Conservation (phyloP, 2,797 vertebrate species). For the Rhinophrynus dorsalis region DNA sequence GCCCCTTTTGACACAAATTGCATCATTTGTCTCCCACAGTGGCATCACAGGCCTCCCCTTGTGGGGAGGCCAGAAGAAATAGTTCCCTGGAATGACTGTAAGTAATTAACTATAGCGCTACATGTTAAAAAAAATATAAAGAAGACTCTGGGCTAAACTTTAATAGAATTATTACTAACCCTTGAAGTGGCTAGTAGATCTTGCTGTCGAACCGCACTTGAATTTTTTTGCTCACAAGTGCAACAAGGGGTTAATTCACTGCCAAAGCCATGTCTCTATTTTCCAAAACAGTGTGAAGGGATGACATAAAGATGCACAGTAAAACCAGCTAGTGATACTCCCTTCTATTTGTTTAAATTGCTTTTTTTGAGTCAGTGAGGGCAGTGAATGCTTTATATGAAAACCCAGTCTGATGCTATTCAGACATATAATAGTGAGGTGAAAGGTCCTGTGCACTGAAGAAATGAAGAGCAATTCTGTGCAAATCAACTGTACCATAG, state of each 20-base stretch:
- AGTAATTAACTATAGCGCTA: no score
- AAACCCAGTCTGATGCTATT: conserved; percentile 28
- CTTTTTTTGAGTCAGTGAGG: conserved; percentile 15
- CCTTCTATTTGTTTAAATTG: conserved; percentile 38
- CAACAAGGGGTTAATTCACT: background rate
- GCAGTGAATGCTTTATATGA: conserved; percentile 30
- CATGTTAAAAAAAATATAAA: no score
- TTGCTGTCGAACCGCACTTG: background rate
- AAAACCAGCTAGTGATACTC: conserved; percentile 26
- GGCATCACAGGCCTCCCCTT: no score
- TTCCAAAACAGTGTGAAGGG: background rate
- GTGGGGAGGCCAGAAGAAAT: no score
- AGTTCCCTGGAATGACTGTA: no score
- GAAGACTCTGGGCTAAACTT: no score
- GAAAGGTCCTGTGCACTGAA: background rate
- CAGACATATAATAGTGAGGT: background rate
- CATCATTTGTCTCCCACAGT: no score
- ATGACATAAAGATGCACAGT: conserved; percentile 33
- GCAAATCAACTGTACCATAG: no score
- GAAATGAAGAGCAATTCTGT: no score
- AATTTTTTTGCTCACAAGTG: background rate
- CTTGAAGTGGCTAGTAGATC: background rate
- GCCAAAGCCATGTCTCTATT: background rate
- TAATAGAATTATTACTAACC: no score
- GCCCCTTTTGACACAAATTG: no score